Percentiles rank a stretch among this genome's conserved stretches.
These are phyloP conservation scores for Epirrhoe alternata DNA, from an alignment of 2,888 invertebrate genomes.

Conservation along the genomic window DNA sequence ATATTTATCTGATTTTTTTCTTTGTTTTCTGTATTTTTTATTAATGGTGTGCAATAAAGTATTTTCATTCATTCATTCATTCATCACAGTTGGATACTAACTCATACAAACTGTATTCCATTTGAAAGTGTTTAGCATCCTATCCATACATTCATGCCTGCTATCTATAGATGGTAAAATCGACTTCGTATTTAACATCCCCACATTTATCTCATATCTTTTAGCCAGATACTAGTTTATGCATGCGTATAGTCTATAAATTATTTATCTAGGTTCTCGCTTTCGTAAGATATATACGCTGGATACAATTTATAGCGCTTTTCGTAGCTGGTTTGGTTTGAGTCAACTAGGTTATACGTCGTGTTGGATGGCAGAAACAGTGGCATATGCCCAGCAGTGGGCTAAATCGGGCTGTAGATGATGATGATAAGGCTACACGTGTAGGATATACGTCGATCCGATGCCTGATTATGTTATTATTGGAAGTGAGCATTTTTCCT, in stretches of 20 bases:
- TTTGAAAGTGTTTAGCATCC: neutral
- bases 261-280: constrained; percentile 38
- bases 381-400: too few relatives aligned
- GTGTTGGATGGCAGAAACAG: too few relatives aligned
- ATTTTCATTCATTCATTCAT: too few relatives aligned
- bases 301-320: constrained; percentile 20
- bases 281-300: constrained; percentile 30
- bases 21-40: too few relatives aligned
- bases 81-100: neutral
- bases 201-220: constrained; percentile 32
- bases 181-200: constrained; percentile 20
- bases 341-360: neutral
- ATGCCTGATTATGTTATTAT: neutral
- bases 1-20: too few relatives aligned
- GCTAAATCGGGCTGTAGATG: too few relatives aligned
- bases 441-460: too few relatives aligned
- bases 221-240: constrained; percentile 28
- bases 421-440: too few relatives aligned
- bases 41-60: too few relatives aligned
- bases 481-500: too few relatives aligned
- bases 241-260: constrained; percentile 35
- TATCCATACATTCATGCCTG: neutral
- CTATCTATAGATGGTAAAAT: constrained; percentile 20
- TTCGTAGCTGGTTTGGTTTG: neutral
- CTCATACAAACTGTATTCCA: neutral